A percentile compares a stretch with the other conserved stretches of the same genome.
phyloP scores from a whole-genome alignment of 1,140 invertebrate species.

The Eriocheir sinensis region DNA sequence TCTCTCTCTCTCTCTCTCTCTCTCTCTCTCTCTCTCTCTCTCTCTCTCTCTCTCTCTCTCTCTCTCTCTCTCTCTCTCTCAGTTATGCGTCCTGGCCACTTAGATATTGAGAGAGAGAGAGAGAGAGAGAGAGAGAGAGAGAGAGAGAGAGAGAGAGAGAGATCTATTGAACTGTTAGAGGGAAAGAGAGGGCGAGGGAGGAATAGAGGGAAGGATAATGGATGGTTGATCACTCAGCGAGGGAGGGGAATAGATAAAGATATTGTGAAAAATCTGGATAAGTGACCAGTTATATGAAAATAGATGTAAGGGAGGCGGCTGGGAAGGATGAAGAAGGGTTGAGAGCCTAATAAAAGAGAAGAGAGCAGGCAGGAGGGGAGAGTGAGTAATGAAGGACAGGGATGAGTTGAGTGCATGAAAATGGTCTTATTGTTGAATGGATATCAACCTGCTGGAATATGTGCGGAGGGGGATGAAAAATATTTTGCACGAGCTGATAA shows the following conservation, averaged over 20 bases:
- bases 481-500: no score
- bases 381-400: not conserved
- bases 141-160: no score
- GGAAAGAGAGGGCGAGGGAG: no score
- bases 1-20: slow-evolving; percentile 28
- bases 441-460: not conserved
- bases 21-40: slow-evolving; percentile 40
- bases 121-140: not conserved
- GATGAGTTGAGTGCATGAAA: not conserved
- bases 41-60: slow-evolving; percentile 19
- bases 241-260: no score
- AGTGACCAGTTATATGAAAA: not conserved
- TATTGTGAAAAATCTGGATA: no score
- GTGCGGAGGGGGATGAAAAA: not conserved
- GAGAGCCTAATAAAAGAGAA: not conserved
- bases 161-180: no score
- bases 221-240: no score
- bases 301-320: not conserved
- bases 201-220: no score
- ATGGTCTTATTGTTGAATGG: not conserved
- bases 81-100: not conserved
- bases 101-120: not conserved
- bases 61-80: slow-evolving; percentile 39
- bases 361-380: not conserved
- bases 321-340: no score